These are phyloP conservation scores for Zaprionus lineosus DNA, from an alignment of 2,888 invertebrate genomes.

Conservation along the genomic window DNA sequence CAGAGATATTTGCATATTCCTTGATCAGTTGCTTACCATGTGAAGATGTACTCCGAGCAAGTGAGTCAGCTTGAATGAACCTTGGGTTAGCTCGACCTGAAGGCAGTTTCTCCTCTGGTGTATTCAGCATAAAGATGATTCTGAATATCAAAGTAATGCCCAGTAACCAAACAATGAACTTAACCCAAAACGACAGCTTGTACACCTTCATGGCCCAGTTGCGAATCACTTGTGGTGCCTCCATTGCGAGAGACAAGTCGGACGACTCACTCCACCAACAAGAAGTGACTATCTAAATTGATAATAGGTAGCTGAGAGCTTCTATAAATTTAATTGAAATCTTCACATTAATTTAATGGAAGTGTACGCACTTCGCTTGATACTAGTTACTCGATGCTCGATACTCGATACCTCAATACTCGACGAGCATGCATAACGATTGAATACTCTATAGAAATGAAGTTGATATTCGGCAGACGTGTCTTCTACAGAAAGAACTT, in stretches of 20 bases:
- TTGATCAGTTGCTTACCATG: neutral
- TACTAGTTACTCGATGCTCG: no score
- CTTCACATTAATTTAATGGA: no score
- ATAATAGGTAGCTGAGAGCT: no score
- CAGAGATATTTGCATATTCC: no score
- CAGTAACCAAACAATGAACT: slow-evolving; percentile 21
- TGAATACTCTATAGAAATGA: no score
- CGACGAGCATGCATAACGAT: no score
- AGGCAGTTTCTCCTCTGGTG: neutral
- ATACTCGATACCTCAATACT: no score
- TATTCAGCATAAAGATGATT: neutral
- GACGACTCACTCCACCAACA: no score
- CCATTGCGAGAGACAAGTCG: neutral
- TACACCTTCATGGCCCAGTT: slow-evolving; percentile 16
- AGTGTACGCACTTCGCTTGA: no score
- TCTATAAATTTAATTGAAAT: no score
- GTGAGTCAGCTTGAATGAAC: neutral
- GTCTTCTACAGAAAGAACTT: no score
- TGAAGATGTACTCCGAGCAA: neutral
- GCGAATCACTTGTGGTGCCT: neutral
- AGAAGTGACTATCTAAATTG: neutral
- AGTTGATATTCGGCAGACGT: no score
- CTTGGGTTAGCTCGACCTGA: neutral
- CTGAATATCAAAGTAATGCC: neutral
- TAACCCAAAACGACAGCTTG: slow-evolving; percentile 3